Evolutionary conservation across 2,113 vertebrate genomes (phyloP), one percentile per base, ranked within the genome.

Genomic region (Gnathonemus longibarbis): DNA sequence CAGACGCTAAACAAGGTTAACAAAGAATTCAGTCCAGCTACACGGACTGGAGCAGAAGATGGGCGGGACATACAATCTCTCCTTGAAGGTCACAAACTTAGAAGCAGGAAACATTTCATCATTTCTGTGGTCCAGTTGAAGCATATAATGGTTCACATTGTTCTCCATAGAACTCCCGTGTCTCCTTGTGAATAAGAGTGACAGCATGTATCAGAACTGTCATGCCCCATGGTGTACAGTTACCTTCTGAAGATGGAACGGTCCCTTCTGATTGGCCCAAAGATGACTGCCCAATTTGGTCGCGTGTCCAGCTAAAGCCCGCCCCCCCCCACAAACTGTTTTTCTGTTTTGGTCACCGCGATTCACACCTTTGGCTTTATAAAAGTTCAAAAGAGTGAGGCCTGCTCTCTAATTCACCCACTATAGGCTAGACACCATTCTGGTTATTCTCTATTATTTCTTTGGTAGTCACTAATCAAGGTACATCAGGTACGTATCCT

Each of bases 391-490:
- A 46, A 84, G 91, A 56, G 83, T 93, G 89, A 88, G 94, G 91
- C 88, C 1, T 8, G 89, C 52, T 89, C 89, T 92, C 90, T 39
- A 85, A 88, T 92, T 89, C 11, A 39, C 90, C 89, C 77, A 58
- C 92, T 86, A 27, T 84, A 49, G 90, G 91, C 90, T 84, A 50
- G 45, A 92, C 88, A 10, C 62, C n/a, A 93, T 46, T 39, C 27
- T 95, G 96, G 96, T 96, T 97, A 96, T 96, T 94, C 96, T 96
- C 96, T 96, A 96, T 96, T 98, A 97, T 95, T 97, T 99, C 98
- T 99, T 99, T 99, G 98, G 98, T 99, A 97, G 96, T 97, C 97
- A 98, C 97, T 97, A 96, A 95, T 94, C 94, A 93, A 94, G 93
- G 95, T 95, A 96, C 93, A 96, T 95, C 92, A 92, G 96, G 95